phyloP scores from a whole-genome alignment of 2,113 vertebrate species.

The Neotragus pygmaeus region DNA sequence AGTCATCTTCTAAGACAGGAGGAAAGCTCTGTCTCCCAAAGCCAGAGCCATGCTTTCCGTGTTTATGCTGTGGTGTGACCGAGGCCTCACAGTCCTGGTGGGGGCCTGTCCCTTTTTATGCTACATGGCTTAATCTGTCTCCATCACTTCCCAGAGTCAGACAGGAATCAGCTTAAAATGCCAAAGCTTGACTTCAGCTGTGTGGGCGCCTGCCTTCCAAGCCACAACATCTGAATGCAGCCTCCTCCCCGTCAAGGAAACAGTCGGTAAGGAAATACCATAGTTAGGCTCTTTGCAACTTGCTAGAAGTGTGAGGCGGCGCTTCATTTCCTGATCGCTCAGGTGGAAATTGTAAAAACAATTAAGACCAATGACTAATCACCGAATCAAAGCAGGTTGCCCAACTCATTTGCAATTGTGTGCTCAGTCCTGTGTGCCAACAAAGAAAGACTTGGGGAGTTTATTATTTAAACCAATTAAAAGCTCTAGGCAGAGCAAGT shows the following conservation, averaged over 20 bases:
- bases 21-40: conserved; percentile 66
- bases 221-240: conserved; percentile 68
- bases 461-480: conserved; percentile 75
- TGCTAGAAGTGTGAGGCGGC: conserved; percentile 73
- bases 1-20: conserved; percentile 30
- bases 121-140: conserved; percentile 72
- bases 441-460: conserved; percentile 62
- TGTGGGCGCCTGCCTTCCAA: conserved; percentile 59
- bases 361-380: conserved; percentile 80
- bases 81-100: conserved; percentile 33
- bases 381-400: conserved; percentile 77
- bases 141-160: conserved; percentile 70
- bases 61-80: conserved; percentile 71
- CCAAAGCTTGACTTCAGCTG: conserved; percentile 72
- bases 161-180: conserved; percentile 73
- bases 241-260: conserved; percentile 73
- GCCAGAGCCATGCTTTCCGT: conserved; percentile 63
- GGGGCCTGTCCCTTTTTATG: conserved; percentile 59
- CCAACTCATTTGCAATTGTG: conserved; percentile 71
- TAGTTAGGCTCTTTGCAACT: conserved; percentile 77
- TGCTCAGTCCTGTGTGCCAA: conserved; percentile 65
- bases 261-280: conserved; percentile 81
- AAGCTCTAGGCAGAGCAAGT: conserved; percentile 62
- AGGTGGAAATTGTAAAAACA: conserved; percentile 83
- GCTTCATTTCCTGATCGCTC: conserved; percentile 80